Conservation (phyloP, 2,888 invertebrate species). For the Acleris cristana region DNA sequence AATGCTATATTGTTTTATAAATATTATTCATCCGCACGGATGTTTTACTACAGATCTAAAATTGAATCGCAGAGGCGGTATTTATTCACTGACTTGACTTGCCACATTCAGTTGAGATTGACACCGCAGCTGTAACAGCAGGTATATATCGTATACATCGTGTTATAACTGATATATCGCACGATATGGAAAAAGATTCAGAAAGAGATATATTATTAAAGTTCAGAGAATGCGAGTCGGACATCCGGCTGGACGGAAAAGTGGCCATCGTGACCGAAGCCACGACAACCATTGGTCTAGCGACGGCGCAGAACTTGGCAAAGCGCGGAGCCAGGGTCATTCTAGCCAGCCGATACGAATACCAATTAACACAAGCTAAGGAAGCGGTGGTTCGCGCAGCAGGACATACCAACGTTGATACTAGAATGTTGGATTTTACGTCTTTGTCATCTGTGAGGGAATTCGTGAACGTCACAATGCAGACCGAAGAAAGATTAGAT, state of each 20-base stretch:
- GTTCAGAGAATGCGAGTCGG: no score
- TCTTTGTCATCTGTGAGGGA: background rate
- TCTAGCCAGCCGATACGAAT: background rate
- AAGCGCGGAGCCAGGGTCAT: background rate
- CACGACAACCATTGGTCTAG: background rate
- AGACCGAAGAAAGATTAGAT: background rate
- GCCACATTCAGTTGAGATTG: background rate
- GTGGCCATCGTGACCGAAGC: background rate
- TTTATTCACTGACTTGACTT: background rate
- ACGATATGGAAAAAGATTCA: no score
- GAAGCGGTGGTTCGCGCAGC: background rate
- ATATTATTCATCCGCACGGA: no score
- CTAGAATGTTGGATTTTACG: background rate
- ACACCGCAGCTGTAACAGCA: no score
- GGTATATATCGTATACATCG: no score
- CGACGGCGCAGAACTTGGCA: background rate
- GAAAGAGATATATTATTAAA: no score
- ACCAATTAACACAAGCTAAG: background rate
- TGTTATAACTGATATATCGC: no score
- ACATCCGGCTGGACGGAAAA: slow-evolving; percentile 1
- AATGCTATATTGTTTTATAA: background rate
- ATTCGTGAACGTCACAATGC: background rate
- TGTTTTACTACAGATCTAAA: no score
- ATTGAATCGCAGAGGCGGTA: no score
- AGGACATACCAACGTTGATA: background rate